These are phyloP conservation scores for Rhinoraja longicauda DNA, from an alignment of 2,797 vertebrate genomes.

Conservation along the genomic window DNA sequence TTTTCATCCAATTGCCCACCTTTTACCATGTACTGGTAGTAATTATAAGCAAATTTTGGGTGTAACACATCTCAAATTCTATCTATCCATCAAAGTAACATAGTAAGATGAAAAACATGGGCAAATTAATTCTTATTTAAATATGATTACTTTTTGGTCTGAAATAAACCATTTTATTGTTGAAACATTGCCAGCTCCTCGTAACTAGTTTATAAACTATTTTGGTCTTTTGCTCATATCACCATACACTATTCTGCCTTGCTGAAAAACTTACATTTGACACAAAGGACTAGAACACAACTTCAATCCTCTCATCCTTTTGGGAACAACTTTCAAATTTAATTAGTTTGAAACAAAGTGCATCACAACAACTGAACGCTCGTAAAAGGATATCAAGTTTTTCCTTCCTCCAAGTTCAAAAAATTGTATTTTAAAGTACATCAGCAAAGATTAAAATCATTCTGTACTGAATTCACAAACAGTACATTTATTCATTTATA, in stretches of 20 bases:
- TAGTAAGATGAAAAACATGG: not conserved
- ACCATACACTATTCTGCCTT: too few species aligned
- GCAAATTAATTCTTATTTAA: not conserved
- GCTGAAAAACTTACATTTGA: not conserved
- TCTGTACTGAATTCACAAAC: not conserved
- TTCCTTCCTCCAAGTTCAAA: not conserved
- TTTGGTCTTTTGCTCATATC: not conserved
- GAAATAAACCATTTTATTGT: not conserved
- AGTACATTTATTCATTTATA: not conserved
- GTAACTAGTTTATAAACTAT: not conserved
- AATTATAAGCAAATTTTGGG: not conserved
- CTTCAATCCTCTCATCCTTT: not conserved
- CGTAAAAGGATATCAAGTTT: not conserved
- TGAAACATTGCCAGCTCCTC: not conserved
- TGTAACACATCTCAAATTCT: not conserved
- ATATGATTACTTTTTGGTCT: not conserved
- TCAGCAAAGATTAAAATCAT: not conserved
- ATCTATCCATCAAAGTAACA: not conserved
- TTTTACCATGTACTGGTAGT: not conserved
- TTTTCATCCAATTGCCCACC: not conserved
- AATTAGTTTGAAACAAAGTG: not conserved
- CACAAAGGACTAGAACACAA: not conserved
- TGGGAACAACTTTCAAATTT: not conserved
- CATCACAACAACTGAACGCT: not conserved
- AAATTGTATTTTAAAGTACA: not conserved